Evolutionary conservation across 2,888 invertebrate species (phyloP).

Genomic region (Maniola hyperantus): DNA sequence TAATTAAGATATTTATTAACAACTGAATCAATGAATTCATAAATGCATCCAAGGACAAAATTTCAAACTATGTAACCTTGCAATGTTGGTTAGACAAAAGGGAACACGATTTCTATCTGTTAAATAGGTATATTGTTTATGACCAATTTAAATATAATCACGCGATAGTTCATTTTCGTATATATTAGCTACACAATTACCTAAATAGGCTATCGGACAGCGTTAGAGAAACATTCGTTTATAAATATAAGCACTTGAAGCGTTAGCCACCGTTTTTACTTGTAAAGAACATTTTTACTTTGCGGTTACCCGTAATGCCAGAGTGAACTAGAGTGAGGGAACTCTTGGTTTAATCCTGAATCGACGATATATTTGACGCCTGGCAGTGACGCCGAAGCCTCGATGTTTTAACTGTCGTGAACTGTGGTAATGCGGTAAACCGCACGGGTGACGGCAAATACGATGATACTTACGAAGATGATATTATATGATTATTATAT

Average conservation of each 20-base stretch:
- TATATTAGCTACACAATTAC: conserved; percentile 45
- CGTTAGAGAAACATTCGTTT: conserved; percentile 43
- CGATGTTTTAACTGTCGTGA: too few species aligned
- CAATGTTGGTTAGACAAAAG: too few species aligned
- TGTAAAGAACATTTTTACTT: not conserved
- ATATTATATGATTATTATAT: too few species aligned
- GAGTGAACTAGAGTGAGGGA: too few species aligned
- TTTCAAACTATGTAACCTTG: too few species aligned
- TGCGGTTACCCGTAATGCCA: not conserved
- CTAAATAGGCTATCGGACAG: conserved; percentile 50
- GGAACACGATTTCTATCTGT: too few species aligned
- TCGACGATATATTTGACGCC: too few species aligned
- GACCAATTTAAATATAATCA: conserved; percentile 23
- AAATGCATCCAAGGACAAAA: not conserved
- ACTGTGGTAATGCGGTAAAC: too few species aligned
- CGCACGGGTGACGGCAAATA: too few species aligned
- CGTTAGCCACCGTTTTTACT: conserved; percentile 46
- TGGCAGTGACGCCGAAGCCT: too few species aligned
- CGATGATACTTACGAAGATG: too few species aligned
- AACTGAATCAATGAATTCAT: not conserved
- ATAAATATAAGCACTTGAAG: conserved; percentile 44
- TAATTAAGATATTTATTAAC: not conserved
- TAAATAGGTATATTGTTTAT: not conserved
- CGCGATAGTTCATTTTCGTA: conserved; percentile 17
- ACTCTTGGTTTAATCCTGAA: too few species aligned